phyloP scores from a whole-genome alignment of 2,113 vertebrate genomes.

The Prinia subflava region DNA sequence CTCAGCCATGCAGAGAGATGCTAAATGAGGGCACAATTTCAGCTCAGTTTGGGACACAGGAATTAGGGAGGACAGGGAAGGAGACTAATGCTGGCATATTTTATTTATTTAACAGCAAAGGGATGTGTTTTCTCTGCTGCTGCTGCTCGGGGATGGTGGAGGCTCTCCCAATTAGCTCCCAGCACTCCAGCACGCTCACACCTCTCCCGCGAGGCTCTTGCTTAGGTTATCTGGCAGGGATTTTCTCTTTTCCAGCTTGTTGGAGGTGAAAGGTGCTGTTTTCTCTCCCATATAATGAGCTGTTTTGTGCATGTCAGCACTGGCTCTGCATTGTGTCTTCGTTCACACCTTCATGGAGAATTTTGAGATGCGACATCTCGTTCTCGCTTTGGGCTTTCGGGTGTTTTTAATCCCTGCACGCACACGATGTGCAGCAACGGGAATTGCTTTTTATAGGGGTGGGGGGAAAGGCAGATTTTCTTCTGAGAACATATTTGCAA shows the following conservation, averaged over 20 bases:
- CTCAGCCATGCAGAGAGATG: accelerated
- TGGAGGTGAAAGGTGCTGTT: background rate
- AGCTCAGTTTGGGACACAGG: background rate
- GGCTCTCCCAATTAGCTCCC: conserved; percentile 8
- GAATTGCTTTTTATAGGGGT: background rate
- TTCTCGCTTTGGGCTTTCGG: background rate
- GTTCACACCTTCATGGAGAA: background rate
- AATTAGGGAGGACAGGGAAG: background rate
- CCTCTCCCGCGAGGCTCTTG: background rate
- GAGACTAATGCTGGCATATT: background rate
- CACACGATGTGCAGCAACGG: background rate
- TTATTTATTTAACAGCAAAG: background rate
- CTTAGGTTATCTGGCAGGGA: background rate
- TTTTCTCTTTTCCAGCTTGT: background rate
- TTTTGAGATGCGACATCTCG: background rate
- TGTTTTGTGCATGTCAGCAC: background rate
- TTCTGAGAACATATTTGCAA: background rate
- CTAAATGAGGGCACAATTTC: background rate
- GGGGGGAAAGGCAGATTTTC: background rate
- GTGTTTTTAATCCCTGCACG: background rate
- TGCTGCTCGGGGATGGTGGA: background rate
- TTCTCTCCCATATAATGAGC: background rate
- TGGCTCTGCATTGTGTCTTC: background rate
- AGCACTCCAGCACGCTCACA: background rate
- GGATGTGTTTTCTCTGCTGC: background rate